Conservation (phyloP, 1,140 invertebrate species). For the Propsilocerus akamusi region DNA sequence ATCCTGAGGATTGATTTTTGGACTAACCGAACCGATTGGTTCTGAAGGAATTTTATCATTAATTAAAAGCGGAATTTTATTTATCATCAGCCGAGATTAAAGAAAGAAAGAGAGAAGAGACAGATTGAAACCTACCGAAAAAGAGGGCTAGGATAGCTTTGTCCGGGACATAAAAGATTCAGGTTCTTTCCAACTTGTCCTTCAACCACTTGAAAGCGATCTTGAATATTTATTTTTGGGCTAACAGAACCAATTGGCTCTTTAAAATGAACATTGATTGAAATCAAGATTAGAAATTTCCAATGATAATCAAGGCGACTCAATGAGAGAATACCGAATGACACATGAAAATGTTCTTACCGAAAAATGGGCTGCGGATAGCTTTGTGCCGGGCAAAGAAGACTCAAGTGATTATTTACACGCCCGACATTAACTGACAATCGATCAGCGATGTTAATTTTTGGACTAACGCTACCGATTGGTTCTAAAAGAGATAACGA, state of each 20-base stretch:
- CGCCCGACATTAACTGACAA: constrained; percentile 38
- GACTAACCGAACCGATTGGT: constrained; percentile 52
- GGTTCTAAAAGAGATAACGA: constrained; percentile 44
- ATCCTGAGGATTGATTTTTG: constrained; percentile 52
- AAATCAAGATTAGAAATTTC: background rate
- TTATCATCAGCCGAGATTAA: constrained; percentile 22
- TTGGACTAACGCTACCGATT: constrained; percentile 40
- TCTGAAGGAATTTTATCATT: constrained; percentile 28
- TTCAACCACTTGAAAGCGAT: constrained; percentile 13
- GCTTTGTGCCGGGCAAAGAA: constrained; percentile 52
- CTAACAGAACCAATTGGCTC: constrained; percentile 26
- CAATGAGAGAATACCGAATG: constrained; percentile 31
- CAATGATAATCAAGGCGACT: constrained; percentile 29
- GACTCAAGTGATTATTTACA: constrained; percentile 32
- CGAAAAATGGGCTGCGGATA: constrained; percentile 51
- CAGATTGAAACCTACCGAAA: constrained; percentile 27
- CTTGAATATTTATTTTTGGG: constrained; percentile 24
- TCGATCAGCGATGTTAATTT: constrained; percentile 42
- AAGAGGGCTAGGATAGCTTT: constrained; percentile 37
- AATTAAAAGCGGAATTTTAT: constrained; percentile 7
- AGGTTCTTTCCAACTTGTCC: constrained; percentile 14
- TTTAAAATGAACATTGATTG: constrained; percentile 8
- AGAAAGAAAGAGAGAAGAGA: constrained; percentile 13
- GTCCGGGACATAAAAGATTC: constrained; percentile 35
- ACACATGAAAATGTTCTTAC: constrained; percentile 25